Evolutionary conservation across 2,888 invertebrate genomes (phyloP).

Genomic region (Cecidostiba fungosa): DNA sequence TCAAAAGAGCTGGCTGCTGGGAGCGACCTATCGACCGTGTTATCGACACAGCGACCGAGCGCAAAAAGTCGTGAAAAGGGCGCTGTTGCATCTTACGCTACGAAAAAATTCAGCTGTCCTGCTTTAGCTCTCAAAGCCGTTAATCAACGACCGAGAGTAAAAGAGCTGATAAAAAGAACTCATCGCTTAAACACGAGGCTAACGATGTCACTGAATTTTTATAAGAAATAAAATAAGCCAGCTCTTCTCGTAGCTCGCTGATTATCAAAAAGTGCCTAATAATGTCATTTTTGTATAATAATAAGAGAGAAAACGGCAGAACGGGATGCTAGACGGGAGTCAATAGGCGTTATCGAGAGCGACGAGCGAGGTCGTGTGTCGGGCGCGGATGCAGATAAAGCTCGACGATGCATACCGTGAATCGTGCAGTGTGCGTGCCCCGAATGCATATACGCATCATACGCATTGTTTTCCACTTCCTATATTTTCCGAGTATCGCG

Average conservation of each 20-base stretch:
- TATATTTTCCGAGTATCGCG: neutral
- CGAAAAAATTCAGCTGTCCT: conserved; percentile 9
- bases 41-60: conserved; percentile 28
- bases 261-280: neutral
- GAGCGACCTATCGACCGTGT: conserved; percentile 47
- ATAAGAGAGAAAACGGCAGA: neutral
- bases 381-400: conserved; percentile 6
- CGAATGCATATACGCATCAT: neutral
- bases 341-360: conserved; percentile 31
- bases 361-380: conserved; percentile 31
- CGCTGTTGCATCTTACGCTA: neutral
- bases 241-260: neutral
- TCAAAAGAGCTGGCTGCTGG: neutral
- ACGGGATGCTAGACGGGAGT: neutral
- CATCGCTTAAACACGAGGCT: neutral
- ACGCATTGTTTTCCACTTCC: conserved; percentile 25
- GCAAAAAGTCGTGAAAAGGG: neutral
- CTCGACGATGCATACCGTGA: neutral
- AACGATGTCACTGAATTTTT: conserved; percentile 5
- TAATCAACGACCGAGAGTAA: conserved; percentile 4
- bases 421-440: neutral
- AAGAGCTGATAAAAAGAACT: neutral
- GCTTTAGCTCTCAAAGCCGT: conserved; percentile 19
- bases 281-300: neutral
- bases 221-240: neutral